phyloP scores from a whole-genome alignment of 2,113 vertebrate species.

The Hippocampus abdominalis region DNA sequence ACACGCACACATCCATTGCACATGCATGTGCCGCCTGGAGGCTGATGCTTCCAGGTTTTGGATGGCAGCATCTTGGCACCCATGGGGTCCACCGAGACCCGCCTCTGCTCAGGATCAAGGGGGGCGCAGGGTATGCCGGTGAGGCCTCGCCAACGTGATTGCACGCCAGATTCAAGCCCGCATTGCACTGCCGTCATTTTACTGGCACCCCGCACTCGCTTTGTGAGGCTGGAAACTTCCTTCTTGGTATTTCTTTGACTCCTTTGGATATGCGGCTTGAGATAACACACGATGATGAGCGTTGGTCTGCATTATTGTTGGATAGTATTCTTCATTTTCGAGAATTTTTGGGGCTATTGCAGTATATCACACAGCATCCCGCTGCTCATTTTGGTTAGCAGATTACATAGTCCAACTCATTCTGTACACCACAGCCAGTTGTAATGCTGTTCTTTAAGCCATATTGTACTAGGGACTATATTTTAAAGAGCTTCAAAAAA shows the following conservation, averaged over 20 bases:
- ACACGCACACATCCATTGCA: conserved; percentile 44
- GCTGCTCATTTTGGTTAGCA: too few relatives aligned
- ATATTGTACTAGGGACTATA: too few relatives aligned
- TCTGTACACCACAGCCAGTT: too few relatives aligned
- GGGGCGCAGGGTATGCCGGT: conserved; percentile 44
- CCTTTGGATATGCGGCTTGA: conserved; percentile 14
- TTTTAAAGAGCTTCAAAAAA: too few relatives aligned
- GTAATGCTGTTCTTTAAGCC: too few relatives aligned
- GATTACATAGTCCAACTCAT: too few relatives aligned
- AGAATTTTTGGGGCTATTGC: too few relatives aligned
- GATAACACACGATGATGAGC: conserved; percentile 18
- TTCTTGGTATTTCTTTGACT: conserved; percentile 22
- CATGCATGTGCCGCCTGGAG: conserved; percentile 40
- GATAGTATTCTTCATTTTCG: too few relatives aligned
- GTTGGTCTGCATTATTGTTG: conserved; percentile 2
- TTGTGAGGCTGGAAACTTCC: conserved; percentile 31
- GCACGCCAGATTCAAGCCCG: conserved; percentile 57
- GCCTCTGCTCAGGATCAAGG: conserved; percentile 71
- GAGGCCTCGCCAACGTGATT: conserved; percentile 48
- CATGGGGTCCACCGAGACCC: conserved; percentile 57
- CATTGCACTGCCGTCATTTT: conserved; percentile 51
- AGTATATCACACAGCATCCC: too few relatives aligned
- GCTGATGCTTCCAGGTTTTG: conserved; percentile 56
- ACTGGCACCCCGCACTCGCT: conserved; percentile 50
- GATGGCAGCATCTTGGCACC: conserved; percentile 61